These are phyloP conservation scores for Mastigias papua DNA, from an alignment of 30 jellyfish, hydroid and myxozoan species.

Conservation along the genomic window DNA sequence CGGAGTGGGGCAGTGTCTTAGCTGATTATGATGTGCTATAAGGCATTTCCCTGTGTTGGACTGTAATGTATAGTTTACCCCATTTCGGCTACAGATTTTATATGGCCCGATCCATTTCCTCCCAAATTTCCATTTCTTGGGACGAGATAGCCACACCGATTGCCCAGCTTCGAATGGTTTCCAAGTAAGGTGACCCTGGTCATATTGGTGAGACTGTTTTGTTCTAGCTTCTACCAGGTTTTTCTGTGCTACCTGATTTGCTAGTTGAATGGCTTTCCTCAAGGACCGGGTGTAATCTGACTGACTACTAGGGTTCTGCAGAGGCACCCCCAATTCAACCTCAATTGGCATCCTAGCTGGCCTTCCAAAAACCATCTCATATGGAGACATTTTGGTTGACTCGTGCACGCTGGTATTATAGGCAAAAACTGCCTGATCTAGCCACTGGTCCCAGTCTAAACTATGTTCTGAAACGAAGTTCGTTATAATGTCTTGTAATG, in stretches of 20 bases:
- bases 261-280: conserved; percentile 39
- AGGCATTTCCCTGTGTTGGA: conserved; percentile 52
- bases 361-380: conserved; percentile 49
- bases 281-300: conserved; percentile 56
- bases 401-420: conserved; percentile 46
- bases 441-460: conserved; percentile 53
- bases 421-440: conserved; percentile 64
- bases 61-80: conserved; percentile 47
- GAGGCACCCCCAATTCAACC: conserved; percentile 34
- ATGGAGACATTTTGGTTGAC: conserved; percentile 54
- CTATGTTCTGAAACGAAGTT: conserved; percentile 55
- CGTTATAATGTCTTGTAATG: not conserved
- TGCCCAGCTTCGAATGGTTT: conserved; percentile 39
- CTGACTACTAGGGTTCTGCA: conserved; percentile 58
- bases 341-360: conserved; percentile 50
- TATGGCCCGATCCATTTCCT: conserved; percentile 69
- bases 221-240: conserved; percentile 14
- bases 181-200: conserved; percentile 45
- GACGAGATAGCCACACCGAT: conserved; percentile 64
- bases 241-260: conserved; percentile 41
- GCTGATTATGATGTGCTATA: too few species aligned
- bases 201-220: not conserved
- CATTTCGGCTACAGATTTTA: conserved; percentile 29
- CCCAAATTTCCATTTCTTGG: conserved; percentile 65
- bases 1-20: too few species aligned